phyloP scores from a whole-genome alignment of 1,140 invertebrate genomes.

The Drosophila kepulauana region DNA sequence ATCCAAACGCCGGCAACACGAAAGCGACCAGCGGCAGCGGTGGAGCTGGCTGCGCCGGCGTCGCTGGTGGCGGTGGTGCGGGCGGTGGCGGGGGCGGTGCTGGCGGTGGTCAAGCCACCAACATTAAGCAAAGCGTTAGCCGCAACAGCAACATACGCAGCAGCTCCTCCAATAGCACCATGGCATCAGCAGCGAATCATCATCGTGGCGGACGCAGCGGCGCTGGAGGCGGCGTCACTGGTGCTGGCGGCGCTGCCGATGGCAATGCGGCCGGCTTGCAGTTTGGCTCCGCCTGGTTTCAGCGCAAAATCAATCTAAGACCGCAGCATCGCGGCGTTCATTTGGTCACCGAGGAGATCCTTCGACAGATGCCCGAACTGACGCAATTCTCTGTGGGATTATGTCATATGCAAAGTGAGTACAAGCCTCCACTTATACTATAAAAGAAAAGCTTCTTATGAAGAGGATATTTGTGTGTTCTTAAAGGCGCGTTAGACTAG shows the following conservation, averaged over 20 bases:
- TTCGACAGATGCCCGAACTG: constrained; percentile 96
- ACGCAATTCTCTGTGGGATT: constrained; percentile 96
- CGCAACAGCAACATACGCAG: constrained; percentile 84
- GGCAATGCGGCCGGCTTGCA: constrained; percentile 89
- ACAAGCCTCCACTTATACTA: constrained; percentile 6
- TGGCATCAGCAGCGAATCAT: constrained; percentile 79
- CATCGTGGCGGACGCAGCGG: constrained; percentile 85
- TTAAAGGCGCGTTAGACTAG: not conserved
- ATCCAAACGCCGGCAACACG: constrained; percentile 81
- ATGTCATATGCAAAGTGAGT: constrained; percentile 98
- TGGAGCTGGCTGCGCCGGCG: constrained; percentile 81
- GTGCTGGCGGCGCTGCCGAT: constrained; percentile 85
- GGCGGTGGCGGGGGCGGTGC: constrained; percentile 56
- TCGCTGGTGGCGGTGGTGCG: constrained; percentile 66
- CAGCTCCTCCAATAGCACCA: constrained; percentile 85
- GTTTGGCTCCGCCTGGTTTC: constrained; percentile 97
- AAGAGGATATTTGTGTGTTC: not conserved
- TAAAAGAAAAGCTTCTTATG: not conserved
- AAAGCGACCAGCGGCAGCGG: constrained; percentile 80
- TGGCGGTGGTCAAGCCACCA: constrained; percentile 17
- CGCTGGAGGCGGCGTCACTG: constrained; percentile 86
- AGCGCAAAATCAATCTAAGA: constrained; percentile 97
- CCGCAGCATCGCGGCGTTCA: constrained; percentile 97
- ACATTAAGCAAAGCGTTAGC: constrained; percentile 82
- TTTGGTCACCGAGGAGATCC: constrained; percentile 97